These are phyloP conservation scores for Chalcosyrphus nemorum DNA, from an alignment of 2,888 invertebrate genomes.

Conservation along the genomic window DNA sequence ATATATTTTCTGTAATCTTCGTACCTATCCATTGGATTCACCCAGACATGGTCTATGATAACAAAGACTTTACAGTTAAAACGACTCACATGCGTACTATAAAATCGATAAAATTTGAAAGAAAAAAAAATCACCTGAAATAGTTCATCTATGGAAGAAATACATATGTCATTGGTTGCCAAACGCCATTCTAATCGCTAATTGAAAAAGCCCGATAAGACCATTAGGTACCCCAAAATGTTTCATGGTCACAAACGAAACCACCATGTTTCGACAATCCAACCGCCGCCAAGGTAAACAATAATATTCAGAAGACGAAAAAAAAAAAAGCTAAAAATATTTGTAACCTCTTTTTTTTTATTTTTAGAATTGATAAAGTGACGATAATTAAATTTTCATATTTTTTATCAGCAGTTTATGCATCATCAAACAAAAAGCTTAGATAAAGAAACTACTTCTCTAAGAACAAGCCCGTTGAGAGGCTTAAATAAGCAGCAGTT, in stretches of 20 bases:
- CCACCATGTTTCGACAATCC: neutral
- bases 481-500: neutral
- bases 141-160: neutral
- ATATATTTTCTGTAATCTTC: too few relatives aligned
- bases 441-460: neutral
- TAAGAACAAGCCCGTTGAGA: neutral
- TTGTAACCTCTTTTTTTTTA: neutral
- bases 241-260: neutral
- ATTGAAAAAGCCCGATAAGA: conserved; percentile 7
- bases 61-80: neutral
- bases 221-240: neutral
- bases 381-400: neutral
- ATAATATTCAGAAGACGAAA: neutral
- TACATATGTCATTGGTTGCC: neutral
- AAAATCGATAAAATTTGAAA: neutral
- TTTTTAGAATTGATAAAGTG: neutral
- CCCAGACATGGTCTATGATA: neutral
- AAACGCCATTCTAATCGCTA: neutral
- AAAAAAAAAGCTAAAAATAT: neutral
- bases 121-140: neutral
- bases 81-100: neutral
- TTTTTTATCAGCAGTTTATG: conserved; percentile 13
- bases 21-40: too few relatives aligned
- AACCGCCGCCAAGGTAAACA: neutral
- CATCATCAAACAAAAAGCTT: conserved; percentile 6